Percentiles rank a stretch among this genome's conserved stretches.
Conservation (phyloP, 2,888 invertebrate species). For the Melanchra persicariae region DNA sequence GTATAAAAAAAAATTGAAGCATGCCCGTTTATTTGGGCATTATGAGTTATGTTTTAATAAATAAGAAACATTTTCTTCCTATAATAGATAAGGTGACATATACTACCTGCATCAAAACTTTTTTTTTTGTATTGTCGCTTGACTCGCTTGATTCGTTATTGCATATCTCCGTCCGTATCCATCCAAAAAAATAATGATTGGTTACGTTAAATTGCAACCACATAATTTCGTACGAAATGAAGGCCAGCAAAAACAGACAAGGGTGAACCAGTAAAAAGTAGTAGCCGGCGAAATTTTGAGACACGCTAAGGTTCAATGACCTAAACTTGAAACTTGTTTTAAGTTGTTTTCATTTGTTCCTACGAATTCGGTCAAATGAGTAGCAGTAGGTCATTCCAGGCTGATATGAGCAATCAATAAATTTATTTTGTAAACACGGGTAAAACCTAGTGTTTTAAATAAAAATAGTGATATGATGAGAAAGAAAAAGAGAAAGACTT, state of each 20-base stretch:
- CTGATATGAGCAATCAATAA: background rate
- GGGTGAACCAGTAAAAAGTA: constrained; percentile 22
- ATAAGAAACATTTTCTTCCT: background rate
- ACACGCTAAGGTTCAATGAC: constrained; percentile 43
- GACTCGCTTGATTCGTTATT: background rate
- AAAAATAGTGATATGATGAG: background rate
- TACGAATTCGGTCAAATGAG: background rate
- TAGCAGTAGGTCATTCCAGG: background rate
- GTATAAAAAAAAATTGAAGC: too few relatives aligned
- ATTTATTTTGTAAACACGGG: background rate
- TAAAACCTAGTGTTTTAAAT: background rate
- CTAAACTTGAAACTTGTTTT: constrained; percentile 41
- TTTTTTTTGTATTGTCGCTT: background rate
- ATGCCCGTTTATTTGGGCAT: too few relatives aligned
- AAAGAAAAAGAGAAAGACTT: too few relatives aligned
- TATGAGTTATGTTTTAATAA: too few relatives aligned
- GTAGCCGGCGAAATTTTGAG: constrained; percentile 32
- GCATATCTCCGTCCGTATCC: background rate
- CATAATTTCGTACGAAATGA: constrained; percentile 5
- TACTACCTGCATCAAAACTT: background rate
- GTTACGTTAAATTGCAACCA: background rate
- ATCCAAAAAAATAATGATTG: background rate
- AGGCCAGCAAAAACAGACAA: constrained; percentile 17
- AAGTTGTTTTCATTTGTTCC: constrained; percentile 19
- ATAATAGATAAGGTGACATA: background rate